These are phyloP conservation scores for Apamea anceps DNA, from an alignment of 2,888 invertebrate species.

Conservation along the genomic window DNA sequence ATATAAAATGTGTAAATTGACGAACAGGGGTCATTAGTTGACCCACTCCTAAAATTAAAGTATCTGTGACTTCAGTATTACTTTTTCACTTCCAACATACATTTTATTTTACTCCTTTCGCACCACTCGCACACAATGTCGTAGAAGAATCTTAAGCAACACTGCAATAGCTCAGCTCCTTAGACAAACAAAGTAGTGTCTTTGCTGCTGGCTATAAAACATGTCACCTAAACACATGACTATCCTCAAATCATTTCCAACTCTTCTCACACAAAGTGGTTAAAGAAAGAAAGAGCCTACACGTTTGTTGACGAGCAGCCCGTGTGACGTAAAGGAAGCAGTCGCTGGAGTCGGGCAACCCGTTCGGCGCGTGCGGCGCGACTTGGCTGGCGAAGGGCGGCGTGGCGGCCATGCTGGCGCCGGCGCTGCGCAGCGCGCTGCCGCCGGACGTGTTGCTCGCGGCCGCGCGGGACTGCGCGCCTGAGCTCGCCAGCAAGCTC, in stretches of 20 bases:
- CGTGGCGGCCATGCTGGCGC: conserved; percentile 88
- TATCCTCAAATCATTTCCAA: conserved; percentile 51
- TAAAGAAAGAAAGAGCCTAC: conserved; percentile 65
- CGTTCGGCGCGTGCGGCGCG: conserved; percentile 90
- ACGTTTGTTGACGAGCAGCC: conserved; percentile 79
- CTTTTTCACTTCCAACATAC: conserved; percentile 17
- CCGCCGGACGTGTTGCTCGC: conserved; percentile 96
- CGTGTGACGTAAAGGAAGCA: conserved; percentile 90
- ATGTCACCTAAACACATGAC: conserved; percentile 21
- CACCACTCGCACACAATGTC: conserved; percentile 23
- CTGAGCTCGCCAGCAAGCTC: conserved; percentile 93
- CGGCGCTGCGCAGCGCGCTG: conserved; percentile 89
- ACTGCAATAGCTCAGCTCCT: conserved; percentile 27
- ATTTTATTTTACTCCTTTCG: conserved; percentile 10
- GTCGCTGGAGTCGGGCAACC: conserved; percentile 91
- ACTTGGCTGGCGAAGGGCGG: conserved; percentile 85
- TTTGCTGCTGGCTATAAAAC: conserved; percentile 14
- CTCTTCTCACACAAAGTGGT: conserved; percentile 63
- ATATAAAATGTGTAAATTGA: neutral
- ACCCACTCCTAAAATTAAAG: neutral
- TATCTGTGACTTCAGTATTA: conserved; percentile 8
- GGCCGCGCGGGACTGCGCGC: conserved; percentile 96
- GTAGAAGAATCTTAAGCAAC: conserved; percentile 28
- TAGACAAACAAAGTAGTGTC: conserved; percentile 22
- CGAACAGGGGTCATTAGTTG: neutral